phyloP scores from a whole-genome alignment of 2,113 vertebrate species.

The Dunckerocampus dactyliophorus region DNA sequence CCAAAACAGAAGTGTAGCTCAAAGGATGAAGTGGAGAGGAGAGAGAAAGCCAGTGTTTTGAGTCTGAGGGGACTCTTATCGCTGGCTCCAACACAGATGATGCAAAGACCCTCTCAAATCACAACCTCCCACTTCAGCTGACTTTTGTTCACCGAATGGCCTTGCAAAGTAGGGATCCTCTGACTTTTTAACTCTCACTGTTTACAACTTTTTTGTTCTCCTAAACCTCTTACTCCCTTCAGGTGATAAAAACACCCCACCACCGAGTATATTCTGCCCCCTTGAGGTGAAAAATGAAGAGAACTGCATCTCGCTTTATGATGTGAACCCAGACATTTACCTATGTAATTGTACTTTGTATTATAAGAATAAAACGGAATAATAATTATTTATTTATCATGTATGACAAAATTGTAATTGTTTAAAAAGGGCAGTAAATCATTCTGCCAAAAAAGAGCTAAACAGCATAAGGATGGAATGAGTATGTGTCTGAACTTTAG shows the following conservation, averaged over 20 bases:
- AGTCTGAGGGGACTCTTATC: slow-evolving; percentile 42
- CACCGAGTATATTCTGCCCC: slow-evolving; percentile 3
- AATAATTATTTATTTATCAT: too few species aligned
- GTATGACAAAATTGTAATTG: too few species aligned
- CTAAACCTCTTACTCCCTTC: not conserved
- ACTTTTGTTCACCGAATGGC: slow-evolving; percentile 26
- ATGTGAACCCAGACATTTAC: not conserved
- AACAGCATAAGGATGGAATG: too few species aligned
- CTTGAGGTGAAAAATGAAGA: not conserved
- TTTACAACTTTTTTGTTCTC: slow-evolving; percentile 11
- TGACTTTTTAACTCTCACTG: slow-evolving; percentile 27
- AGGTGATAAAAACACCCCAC: not conserved
- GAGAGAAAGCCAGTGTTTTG: slow-evolving; percentile 34
- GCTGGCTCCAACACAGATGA: slow-evolving; percentile 15
- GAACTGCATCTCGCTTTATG: too few species aligned
- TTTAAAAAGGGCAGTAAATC: too few species aligned
- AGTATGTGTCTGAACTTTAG: too few species aligned
- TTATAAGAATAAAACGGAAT: not conserved
- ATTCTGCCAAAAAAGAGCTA: too few species aligned
- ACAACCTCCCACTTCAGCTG: slow-evolving; percentile 25
- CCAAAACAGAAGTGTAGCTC: slow-evolving; percentile 24
- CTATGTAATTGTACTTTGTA: not conserved
- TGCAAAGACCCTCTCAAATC: slow-evolving; percentile 18
- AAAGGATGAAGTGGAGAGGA: slow-evolving; percentile 16
- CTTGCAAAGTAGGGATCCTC: slow-evolving; percentile 28